Conservation (phyloP, 2,113 vertebrate species). For the Aplodontia rufa region DNA sequence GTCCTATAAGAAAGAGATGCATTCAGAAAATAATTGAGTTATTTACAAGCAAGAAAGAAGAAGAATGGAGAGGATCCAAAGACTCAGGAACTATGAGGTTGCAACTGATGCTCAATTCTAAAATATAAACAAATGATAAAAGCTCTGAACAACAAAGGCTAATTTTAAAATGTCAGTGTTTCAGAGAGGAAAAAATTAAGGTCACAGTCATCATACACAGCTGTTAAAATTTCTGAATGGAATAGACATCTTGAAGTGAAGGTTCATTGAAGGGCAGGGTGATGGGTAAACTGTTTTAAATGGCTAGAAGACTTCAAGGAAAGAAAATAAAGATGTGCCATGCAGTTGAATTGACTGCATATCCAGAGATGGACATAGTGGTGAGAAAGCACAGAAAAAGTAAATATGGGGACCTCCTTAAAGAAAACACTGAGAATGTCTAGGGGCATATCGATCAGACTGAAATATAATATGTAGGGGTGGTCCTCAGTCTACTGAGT, state of each 20-base stretch:
- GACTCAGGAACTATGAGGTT: background rate
- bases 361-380: background rate
- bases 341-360: background rate
- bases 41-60: background rate
- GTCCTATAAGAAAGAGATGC: background rate
- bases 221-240: background rate
- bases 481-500: background rate
- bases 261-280: background rate
- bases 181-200: background rate
- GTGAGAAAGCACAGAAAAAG: background rate
- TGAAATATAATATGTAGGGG: background rate
- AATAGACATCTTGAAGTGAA: background rate
- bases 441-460: background rate
- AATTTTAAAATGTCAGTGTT: background rate
- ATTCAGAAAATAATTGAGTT: background rate
- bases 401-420: background rate
- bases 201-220: background rate
- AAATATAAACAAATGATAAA: background rate
- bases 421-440: background rate
- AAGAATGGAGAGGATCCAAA: background rate
- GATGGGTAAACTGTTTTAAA: background rate
- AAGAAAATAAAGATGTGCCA: background rate
- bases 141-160: background rate
- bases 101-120: background rate
- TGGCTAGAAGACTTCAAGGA: background rate